Percentiles rank a stretch among this genome's conserved stretches.
phyloP scores from a whole-genome alignment of 2,888 invertebrate species.

The Malacosoma neustria region DNA sequence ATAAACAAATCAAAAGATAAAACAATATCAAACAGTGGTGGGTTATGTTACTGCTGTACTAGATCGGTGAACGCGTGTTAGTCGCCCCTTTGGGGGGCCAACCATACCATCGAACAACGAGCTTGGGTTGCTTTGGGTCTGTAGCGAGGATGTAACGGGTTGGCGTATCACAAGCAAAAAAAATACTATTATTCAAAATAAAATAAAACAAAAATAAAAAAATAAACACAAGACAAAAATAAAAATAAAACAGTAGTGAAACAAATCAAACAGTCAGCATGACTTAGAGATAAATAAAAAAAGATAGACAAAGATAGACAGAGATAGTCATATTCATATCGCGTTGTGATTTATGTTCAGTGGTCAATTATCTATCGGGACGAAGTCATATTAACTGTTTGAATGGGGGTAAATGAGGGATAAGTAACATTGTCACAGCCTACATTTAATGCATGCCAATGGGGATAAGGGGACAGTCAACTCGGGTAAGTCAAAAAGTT shows the following conservation, averaged over 20 bases:
- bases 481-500: constrained; percentile 34
- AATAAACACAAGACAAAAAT: constrained; percentile 33
- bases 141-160: constrained; percentile 64
- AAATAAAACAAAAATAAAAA: constrained; percentile 35
- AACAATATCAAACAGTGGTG: constrained; percentile 35
- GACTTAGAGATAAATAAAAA: constrained; percentile 59
- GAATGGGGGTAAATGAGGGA: constrained; percentile 52
- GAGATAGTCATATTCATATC: constrained; percentile 67
- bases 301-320: constrained; percentile 60
- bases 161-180: constrained; percentile 69
- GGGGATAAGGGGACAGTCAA: constrained; percentile 46
- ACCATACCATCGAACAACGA: constrained; percentile 25
- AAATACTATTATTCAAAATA: constrained; percentile 57
- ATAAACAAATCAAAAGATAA: constrained; percentile 34
- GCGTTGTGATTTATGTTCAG: constrained; percentile 61
- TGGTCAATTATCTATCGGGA: constrained; percentile 27
- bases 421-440: constrained; percentile 71
- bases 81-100: too few relatives aligned
- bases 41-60: constrained; percentile 48
- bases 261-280: constrained; percentile 74
- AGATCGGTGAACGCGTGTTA: constrained; percentile 53
- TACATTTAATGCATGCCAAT: constrained; percentile 64
- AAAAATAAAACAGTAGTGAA: constrained; percentile 28
- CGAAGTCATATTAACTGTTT: constrained; percentile 70
- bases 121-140: constrained; percentile 50